Base-by-base conservation (phyloP, 2,113 vertebrate species). In the Trachemys scripta region DNA sequence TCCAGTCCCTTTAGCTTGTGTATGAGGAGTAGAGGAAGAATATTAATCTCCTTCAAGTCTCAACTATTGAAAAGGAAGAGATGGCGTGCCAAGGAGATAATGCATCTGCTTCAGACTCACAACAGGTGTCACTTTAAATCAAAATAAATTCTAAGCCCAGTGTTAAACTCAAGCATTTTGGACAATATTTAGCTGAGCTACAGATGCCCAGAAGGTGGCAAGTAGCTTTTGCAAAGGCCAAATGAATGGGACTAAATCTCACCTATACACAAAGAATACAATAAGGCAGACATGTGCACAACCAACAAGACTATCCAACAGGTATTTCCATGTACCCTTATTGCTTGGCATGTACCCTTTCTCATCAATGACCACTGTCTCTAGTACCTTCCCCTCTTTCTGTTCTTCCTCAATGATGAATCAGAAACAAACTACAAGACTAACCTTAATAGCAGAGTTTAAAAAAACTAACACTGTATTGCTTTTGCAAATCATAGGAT, bases 121-220 rank as follows among this genome's bases (percentile, higher is more conserved):
- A 89, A 92, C 10, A 84, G 31, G 50, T 91, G 29, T 29, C 56
- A 69, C 1, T 1, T 92, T 86, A 88, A 84, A 45, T 53, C 38
- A 95, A 85, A 85, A 87, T 75, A 49, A 56, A 96, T 49, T 90
- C 14, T 29, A 95, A 93, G n/a, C 38, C 45, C 54, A 84, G 2
- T 13, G 35, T 42, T 80, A 17, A 92, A 84, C 20, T 8, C 57
- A 72, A 51, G 42, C 5, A 88, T 94, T 76, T 56, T 78, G 17
- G 65, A 16, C 24, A 51, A 4, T 56, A 59, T 45, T 94, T 86
- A 90, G 38, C 53, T 83, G 13, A 38, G 35, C 16, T 47, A 22
- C 22, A 65, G 13, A 47, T 88, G 86, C 20, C 59, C 57, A 87
- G 53, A 45, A 95, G 82, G 50, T 51, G 88, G 24, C 17, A 78